A percentile compares a stretch with the other conserved stretches of the same genome.
phyloP scores from a whole-genome alignment of 1,140 invertebrate species.

The Drosophila lacertosa region DNA sequence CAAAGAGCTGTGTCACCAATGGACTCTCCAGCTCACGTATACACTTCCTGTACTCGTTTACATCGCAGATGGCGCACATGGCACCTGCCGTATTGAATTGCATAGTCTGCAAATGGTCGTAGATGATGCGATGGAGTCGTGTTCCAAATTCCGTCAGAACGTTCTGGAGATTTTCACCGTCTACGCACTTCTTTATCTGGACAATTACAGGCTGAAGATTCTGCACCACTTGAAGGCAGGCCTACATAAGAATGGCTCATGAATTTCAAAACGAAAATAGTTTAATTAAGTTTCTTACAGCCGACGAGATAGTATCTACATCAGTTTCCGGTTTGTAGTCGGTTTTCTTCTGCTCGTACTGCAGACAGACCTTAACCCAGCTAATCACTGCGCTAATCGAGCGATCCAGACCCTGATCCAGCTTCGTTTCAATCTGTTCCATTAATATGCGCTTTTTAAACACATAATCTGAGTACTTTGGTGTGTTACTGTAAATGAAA shows the following conservation, averaged over 20 bases:
- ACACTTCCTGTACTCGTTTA: slow-evolving; percentile 96
- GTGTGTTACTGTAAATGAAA: slow-evolving; percentile 89
- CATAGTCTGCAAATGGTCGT: slow-evolving; percentile 97
- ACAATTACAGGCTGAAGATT: slow-evolving; percentile 91
- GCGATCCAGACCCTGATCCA: slow-evolving; percentile 95
- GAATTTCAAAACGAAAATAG: slow-evolving; percentile 76
- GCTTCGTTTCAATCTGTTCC: slow-evolving; percentile 95
- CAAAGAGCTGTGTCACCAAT: slow-evolving; percentile 94
- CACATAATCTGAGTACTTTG: slow-evolving; percentile 94
- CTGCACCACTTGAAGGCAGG: slow-evolving; percentile 94
- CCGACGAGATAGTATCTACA: slow-evolving; percentile 90
- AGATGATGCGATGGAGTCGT: slow-evolving; percentile 96
- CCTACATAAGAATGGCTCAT: slow-evolving; percentile 86
- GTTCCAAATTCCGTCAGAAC: slow-evolving; percentile 95
- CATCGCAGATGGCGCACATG: slow-evolving; percentile 98
- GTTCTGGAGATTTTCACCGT: slow-evolving; percentile 96
- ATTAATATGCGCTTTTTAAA: slow-evolving; percentile 94
- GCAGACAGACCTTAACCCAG: slow-evolving; percentile 96
- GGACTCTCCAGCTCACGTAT: slow-evolving; percentile 90
- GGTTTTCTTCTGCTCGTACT: slow-evolving; percentile 97
- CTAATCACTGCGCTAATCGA: slow-evolving; percentile 94
- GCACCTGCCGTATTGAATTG: slow-evolving; percentile 98
- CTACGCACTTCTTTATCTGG: slow-evolving; percentile 93
- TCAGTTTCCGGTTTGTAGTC: slow-evolving; percentile 98
- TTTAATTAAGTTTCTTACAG: slow-evolving; percentile 84